These are phyloP conservation scores for Anorthoa munda DNA, from an alignment of 2,888 invertebrate genomes.

Conservation along the genomic window DNA sequence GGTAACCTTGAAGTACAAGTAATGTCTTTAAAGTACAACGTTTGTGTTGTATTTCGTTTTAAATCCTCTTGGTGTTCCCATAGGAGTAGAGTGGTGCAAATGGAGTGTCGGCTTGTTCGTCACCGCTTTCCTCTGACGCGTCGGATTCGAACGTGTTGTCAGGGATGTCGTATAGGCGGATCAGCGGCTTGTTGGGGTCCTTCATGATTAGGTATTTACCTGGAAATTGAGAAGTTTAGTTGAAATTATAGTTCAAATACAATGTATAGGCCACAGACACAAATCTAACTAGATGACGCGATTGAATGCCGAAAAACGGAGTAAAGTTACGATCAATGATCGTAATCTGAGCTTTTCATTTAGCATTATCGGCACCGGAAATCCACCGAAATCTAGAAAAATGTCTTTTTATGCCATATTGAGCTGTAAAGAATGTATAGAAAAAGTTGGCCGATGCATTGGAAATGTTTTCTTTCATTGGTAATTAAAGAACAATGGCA, in stretches of 20 bases:
- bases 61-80: constrained; percentile 88
- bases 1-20: constrained; percentile 41
- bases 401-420: too few species aligned
- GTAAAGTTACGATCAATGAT: too few species aligned
- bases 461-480: too few species aligned
- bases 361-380: too few species aligned
- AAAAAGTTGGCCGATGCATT: too few species aligned
- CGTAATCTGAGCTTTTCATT: too few species aligned
- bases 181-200: constrained; percentile 99
- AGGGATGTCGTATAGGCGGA: constrained; percentile 99
- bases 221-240: constrained; percentile 64
- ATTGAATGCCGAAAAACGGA: too few species aligned
- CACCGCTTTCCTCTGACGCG: constrained; percentile 97
- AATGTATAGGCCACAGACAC: too few species aligned
- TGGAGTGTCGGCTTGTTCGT: constrained; percentile 90
- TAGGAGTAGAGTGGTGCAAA: constrained; percentile 89
- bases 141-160: constrained; percentile 99
- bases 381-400: too few species aligned
- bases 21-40: constrained; percentile 53
- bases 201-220: constrained; percentile 98
- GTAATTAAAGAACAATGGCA: too few species aligned
- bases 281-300: too few species aligned
- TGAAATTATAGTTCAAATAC: not conserved
- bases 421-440: too few species aligned
- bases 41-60: constrained; percentile 54